Base-by-base conservation (phyloP, 1,140 invertebrate genomes). In the Macrobrachium nipponense region DNA sequence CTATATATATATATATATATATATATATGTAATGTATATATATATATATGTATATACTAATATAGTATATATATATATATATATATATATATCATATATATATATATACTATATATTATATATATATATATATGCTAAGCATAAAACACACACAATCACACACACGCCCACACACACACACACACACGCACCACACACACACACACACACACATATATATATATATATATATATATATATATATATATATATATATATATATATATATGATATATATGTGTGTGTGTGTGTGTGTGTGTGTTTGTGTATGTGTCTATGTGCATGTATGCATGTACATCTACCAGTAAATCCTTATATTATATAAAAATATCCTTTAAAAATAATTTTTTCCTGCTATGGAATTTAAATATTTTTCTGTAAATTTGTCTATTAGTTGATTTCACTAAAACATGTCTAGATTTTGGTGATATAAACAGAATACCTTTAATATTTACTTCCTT, bases 191-290 rank as follows among this genome's bases (percentile, higher is more conserved):
- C 44, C 0, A 20, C 2, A 36, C 44, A 36, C 44, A 36, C 0
- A 20, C 2, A 36, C 44, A 36, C 44, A 36, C 44, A 66, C 44
- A 36, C 44, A 27, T 66, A 36, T 36, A 66, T 43, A 36, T 66
- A 66, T 66, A 36, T 66, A 66, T 43, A 20, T 66, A n/a, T 44
- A n/a, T 18, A 36, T 66, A 36, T 66, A 36, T 66, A 36, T 44
- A 36, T 66, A 36, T 80, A 36, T 80, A 36, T 66, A 36, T 80
- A 36, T 66, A 36, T 66, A 18, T 36, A 23, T 80, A 20, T 61
- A 61, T 79, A 61, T 79, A 61, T 79, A 61, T 79, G n/a, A 61
- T 79, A 20, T 79, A 20, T 79, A 61, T 79, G 23, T 79, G 27
- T 79, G 11, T 61, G 27, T 79, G 27, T 79, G 27, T 79, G 27